Percentiles rank a stretch among this genome's conserved stretches.
These are phyloP conservation scores for Chaetodon trifasciatus DNA, from an alignment of 2,797 vertebrate species.

Conservation along the genomic window DNA sequence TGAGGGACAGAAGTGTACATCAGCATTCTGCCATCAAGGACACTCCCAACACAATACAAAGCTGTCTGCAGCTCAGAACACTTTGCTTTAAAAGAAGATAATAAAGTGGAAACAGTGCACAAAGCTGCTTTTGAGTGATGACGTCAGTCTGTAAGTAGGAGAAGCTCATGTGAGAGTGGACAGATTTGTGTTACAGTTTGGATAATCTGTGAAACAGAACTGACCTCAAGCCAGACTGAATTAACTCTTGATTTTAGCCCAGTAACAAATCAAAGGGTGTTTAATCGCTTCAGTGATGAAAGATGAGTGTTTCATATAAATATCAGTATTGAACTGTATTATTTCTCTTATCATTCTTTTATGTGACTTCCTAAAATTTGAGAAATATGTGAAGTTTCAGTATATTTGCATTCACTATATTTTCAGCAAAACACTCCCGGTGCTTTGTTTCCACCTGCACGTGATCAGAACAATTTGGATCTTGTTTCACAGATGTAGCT, in stretches of 20 bases:
- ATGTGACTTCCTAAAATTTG: neutral
- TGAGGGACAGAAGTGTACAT: slow-evolving; percentile 31
- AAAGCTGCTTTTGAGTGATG: neutral
- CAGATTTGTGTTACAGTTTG: neutral
- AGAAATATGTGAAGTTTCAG: too few relatives aligned
- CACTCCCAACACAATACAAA: neutral
- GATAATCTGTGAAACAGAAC: neutral
- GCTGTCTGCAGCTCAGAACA: neutral
- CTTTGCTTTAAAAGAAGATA: slow-evolving; percentile 3
- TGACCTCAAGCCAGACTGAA: neutral
- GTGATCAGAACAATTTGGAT: neutral
- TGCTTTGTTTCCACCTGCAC: neutral
- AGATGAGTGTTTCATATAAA: neutral
- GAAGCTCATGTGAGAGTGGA: neutral
- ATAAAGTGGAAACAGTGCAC: neutral
- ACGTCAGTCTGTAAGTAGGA: neutral
- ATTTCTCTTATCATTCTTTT: neutral
- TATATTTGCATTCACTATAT: neutral
- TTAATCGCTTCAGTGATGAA: neutral
- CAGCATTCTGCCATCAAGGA: slow-evolving; percentile 10
- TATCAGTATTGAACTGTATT: neutral
- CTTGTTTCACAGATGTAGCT: neutral
- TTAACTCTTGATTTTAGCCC: neutral
- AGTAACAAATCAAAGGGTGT: neutral
- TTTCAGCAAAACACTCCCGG: slow-evolving; percentile 10